Percentiles rank a stretch among this genome's conserved stretches.
phyloP scores from a whole-genome alignment of 2,797 vertebrate species.

The Distichodus sexfasciatus region DNA sequence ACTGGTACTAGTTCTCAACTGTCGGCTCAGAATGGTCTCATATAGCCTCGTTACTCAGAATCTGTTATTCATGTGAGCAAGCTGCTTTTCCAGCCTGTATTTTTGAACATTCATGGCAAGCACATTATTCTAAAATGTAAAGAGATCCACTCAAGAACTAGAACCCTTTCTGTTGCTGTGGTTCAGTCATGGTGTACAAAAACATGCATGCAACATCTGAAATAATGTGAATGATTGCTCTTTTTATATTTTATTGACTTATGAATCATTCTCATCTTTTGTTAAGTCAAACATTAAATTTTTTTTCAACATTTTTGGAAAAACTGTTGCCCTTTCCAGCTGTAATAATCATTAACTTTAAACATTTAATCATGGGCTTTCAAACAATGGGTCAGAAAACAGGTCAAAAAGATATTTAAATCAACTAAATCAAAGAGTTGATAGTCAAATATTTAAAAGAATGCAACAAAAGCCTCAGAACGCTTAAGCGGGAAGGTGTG shows the following conservation, averaged over 20 bases:
- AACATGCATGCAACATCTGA: background rate
- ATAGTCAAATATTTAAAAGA: no score
- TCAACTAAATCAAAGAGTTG: no score
- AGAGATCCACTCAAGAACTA: background rate
- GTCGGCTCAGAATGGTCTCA: background rate
- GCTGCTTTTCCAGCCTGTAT: background rate
- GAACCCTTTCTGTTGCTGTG: background rate
- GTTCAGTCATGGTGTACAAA: background rate
- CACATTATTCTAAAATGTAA: background rate
- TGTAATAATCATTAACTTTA: no score
- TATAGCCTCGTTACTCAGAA: background rate
- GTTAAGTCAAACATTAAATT: conserved; percentile 16
- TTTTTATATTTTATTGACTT: background rate
- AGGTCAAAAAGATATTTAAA: no score
- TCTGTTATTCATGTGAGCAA: background rate
- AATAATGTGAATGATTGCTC: background rate
- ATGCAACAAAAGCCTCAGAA: no score
- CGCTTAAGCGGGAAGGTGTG: no score
- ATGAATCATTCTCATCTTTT: background rate
- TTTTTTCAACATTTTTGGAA: background rate
- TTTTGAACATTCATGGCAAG: background rate
- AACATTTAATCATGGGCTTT: no score
- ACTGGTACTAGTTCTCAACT: background rate
- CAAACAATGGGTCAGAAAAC: no score
- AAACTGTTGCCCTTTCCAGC: background rate